Percentiles rank a stretch among this genome's conserved stretches.
Conservation (phyloP, 2,113 vertebrate genomes). For the Oryctolagus cuniculus region mOryCun1.1 NC_091435.1:119229001-119229500, state of each 20-base stretch:
- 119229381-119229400: neutral
- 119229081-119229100: neutral
- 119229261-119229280: neutral
- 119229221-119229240: neutral
- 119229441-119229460: too few relatives aligned
- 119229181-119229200: neutral
- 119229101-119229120: neutral
- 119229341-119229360: neutral
- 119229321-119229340: neutral
- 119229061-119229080: neutral
- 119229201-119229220: neutral
- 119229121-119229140: slow-evolving; percentile 4
- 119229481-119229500: too few relatives aligned
- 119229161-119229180: neutral
- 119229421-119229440: neutral
- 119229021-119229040: neutral
- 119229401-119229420: neutral
- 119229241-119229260: neutral
- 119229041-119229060: neutral
- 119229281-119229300: neutral
- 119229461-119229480: too few relatives aligned
- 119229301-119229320: neutral
- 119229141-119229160: neutral
- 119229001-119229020: neutral
- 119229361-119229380: neutral